Base-by-base conservation (phyloP, 2,888 invertebrate species). In the Luperina testacea region DNA sequence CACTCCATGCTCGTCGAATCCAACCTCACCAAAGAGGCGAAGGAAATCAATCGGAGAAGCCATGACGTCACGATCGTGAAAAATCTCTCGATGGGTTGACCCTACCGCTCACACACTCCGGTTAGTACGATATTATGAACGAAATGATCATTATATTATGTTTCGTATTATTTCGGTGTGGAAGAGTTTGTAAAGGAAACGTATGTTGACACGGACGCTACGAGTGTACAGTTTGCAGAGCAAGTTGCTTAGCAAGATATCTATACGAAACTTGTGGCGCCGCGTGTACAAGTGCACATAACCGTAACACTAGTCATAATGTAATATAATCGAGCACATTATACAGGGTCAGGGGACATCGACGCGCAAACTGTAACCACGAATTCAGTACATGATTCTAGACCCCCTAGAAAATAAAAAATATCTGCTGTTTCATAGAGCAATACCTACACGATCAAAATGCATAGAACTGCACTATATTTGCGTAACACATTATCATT, bases 11-110 rank as follows among this genome's bases (percentile, higher is more conserved):
- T 96, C 83, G 95, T 95, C n/a, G 96, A 97, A 75, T 94, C 95
- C 0, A 95, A 94, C 85, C 88, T 94, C 45, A 92, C 92, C 7
- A 95, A 95, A 81, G 96, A 96, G 81, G 90, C 94, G 0, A 95
- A 95, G 84, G 96, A 96, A 78, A 87, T 95, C 27, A 96, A 96
- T 81, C 90, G 97, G 69, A 91, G 96, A 77, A 96, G 96, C 90
- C 96, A 96, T 74, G 95, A 96, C 79, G 94, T 94, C 77, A 92
- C 94, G 24, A 93, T 94, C 68, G 94, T 96, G 32, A 95, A 96
- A 88, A 95, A 97, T 82, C 91, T 96, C 24, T 96, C 96, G 63
- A 94, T 96, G 93, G 97, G 97, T 94, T 97, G 96, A 97, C 94
- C 88, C 68, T 80, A 88, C 83, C 83, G 81, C 81, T 88, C 82